These are phyloP conservation scores for Dipodomys spectabilis DNA, from an alignment of 2,113 vertebrate species.

Conservation along the genomic window DNA sequence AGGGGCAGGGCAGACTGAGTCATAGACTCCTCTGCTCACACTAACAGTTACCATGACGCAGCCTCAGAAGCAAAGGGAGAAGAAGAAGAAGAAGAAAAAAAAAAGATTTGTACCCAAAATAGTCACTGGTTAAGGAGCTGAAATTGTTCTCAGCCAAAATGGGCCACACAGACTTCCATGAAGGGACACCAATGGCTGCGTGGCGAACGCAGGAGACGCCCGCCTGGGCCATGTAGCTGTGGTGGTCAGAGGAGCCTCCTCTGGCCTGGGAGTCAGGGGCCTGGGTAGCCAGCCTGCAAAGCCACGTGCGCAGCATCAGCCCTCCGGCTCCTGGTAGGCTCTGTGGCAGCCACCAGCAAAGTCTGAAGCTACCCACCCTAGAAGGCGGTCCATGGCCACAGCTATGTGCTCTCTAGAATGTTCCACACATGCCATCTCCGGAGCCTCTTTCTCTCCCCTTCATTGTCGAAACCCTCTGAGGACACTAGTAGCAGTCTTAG, in stretches of 20 bases:
- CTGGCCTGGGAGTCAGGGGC: not conserved
- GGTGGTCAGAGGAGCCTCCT: not conserved
- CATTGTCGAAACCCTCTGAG: not conserved
- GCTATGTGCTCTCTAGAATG: not conserved
- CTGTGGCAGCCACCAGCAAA: not conserved
- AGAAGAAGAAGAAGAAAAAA: no score
- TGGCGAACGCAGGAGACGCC: not conserved
- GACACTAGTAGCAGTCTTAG: not conserved
- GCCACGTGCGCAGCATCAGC: not conserved
- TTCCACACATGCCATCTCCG: not conserved
- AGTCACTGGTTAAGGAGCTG: constrained; percentile 44
- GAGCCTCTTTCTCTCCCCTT: not conserved
- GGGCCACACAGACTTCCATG: not conserved
- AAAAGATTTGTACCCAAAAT: constrained; percentile 59
- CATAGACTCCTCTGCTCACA: constrained; percentile 34
- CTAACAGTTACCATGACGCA: constrained; percentile 64
- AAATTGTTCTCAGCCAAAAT: constrained; percentile 20
- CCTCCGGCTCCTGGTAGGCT: not conserved
- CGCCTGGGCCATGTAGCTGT: accelerated
- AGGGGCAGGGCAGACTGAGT: not conserved
- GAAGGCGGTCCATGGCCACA: not conserved
- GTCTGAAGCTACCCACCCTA: not conserved
- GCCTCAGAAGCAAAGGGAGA: constrained; percentile 1
- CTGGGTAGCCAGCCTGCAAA: not conserved
- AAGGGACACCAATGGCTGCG: not conserved